A percentile compares a stretch with the other conserved stretches of the same genome.
Evolutionary conservation across 2,113 vertebrate species (phyloP).

Genomic region (Chauna torquata): DNA sequence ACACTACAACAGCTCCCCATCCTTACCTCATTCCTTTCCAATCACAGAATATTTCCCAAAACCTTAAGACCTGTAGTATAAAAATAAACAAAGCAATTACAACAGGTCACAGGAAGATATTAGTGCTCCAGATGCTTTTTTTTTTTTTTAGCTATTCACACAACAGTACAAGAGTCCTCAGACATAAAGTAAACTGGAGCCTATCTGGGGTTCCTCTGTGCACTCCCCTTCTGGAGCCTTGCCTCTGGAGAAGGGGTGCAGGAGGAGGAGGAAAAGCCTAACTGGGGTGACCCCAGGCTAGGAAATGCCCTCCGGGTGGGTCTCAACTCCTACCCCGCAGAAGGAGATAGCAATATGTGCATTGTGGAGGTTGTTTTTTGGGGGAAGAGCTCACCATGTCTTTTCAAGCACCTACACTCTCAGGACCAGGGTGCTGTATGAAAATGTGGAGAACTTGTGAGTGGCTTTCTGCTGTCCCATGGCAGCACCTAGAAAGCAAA

Average conservation of each 20-base stretch:
- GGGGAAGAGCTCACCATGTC: rapidly evolving
- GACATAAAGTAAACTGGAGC: not conserved
- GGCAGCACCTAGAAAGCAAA: not conserved
- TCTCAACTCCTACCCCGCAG: not conserved
- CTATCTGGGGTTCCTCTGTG: rapidly evolving
- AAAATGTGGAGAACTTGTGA: not conserved
- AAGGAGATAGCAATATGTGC: not conserved
- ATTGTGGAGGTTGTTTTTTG: not conserved
- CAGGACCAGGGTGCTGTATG: not conserved
- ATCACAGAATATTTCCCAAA: not conserved
- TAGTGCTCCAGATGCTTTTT: not conserved
- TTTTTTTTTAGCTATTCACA: not conserved
- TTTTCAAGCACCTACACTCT: not conserved
- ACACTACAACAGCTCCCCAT: not conserved
- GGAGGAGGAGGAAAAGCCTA: not conserved
- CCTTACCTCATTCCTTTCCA: not conserved
- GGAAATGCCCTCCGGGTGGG: not conserved
- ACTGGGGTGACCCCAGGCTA: not conserved
- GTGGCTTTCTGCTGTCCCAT: not conserved
- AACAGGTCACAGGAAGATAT: not conserved
- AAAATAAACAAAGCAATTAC: rapidly evolving
- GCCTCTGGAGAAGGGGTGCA: not conserved
- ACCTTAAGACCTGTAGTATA: not conserved
- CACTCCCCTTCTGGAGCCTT: not conserved
- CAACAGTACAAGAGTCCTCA: not conserved